These are phyloP conservation scores for Eucera pruinosa DNA, from an alignment of 2,888 invertebrate genomes.

Conservation along the genomic window DNA sequence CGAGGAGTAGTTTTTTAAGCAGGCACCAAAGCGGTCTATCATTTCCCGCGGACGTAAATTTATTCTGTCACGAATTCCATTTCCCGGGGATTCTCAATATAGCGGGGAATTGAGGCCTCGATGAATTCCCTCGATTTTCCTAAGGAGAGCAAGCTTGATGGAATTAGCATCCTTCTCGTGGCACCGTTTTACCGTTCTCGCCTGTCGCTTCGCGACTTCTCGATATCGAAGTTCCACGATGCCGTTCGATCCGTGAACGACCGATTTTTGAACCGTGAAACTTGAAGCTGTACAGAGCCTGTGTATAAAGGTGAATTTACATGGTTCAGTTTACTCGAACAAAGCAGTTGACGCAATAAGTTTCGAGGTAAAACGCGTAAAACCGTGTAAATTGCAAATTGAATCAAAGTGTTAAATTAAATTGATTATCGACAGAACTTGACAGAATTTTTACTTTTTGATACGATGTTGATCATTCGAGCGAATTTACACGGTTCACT, in stretches of 20 bases:
- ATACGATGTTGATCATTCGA: no score
- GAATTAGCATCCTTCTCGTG: conserved; percentile 46
- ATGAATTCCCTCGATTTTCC: conserved; percentile 42
- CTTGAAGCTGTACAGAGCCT: not conserved
- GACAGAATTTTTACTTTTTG: no score
- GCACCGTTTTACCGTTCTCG: conserved; percentile 21
- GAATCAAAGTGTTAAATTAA: no score
- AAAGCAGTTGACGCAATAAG: no score
- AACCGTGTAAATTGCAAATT: no score
- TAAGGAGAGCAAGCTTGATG: conserved; percentile 30
- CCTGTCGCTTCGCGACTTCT: not conserved
- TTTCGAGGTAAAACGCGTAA: no score
- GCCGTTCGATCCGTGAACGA: conserved; percentile 32
- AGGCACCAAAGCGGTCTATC: conserved; percentile 22
- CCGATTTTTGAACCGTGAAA: conserved; percentile 41
- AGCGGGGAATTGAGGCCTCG: conserved; percentile 31
- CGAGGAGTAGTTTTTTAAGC: conserved; percentile 4
- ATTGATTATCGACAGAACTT: no score
- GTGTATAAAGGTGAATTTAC: no score
- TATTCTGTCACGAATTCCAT: conserved; percentile 51
- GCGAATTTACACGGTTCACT: no score
- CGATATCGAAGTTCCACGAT: conserved; percentile 1
- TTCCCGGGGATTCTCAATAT: conserved; percentile 37
- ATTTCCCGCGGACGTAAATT: conserved; percentile 34
- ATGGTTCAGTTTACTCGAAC: no score